Base-by-base conservation (phyloP, 1,140 invertebrate species). In the Achatina immaculata region DNA sequence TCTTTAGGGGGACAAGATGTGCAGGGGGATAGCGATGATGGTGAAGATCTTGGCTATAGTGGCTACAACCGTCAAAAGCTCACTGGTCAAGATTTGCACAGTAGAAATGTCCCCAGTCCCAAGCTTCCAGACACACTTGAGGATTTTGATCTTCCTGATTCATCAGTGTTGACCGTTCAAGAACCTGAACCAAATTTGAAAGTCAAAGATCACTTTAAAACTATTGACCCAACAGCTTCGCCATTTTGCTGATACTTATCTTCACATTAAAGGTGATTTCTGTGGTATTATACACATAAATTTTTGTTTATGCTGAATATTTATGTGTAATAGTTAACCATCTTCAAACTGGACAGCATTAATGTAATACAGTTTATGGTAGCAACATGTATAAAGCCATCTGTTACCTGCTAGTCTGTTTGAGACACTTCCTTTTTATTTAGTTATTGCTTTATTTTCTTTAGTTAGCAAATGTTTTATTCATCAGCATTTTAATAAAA, bases 181-280 rank as follows among this genome's bases (percentile, higher is more conserved):
- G 62, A 83, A 11, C 72, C 76, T 31, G 83, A 80, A 65, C 84
- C 84, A 48, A 85, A 89, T 80, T 83, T 85, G 45, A 86, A 88
- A 69, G 85, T 90, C 38, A 90, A 88, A 83, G 88, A 89, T 72
- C 83, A 90, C 51, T 91, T 91, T 83, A 90, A 90, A 82, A 88
- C 89, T 65, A 89, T 90, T 81, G 90, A 91, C 78, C 90, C 90
- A 6, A 91, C 90, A 65, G 90, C 90, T 24, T 91, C 90, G 42
- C 90, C 90, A 40, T 91, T 91, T 83, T 91, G 90, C 81, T 91
- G 85, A 83, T 45, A 28, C 48, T 19, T 75, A 28, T 3, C 48
- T 6, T 55, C 7, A 55, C 48, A 55, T n/a, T n/a, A 19, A 14
- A 21, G 7, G 16, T 55, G 16, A 21, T 55, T 55, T 55, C 21